Evolutionary conservation across 2,113 vertebrate species (phyloP).

Genomic region (Canis aureus): DNA sequence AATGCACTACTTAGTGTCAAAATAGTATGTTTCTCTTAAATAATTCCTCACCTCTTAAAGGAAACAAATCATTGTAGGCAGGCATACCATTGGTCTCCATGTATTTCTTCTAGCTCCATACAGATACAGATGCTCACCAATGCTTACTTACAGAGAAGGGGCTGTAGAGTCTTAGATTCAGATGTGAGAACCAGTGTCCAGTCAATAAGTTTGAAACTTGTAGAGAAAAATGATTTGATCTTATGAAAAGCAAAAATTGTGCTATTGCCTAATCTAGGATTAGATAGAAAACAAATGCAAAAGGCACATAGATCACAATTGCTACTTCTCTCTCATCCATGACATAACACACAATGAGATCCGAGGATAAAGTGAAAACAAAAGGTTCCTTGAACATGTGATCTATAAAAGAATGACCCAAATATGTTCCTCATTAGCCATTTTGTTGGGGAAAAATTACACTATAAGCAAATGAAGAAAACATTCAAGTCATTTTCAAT

Average conservation of each 20-base stretch:
- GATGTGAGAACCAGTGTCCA: neutral
- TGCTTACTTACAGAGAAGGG: neutral
- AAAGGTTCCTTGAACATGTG: neutral
- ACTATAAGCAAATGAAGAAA: neutral
- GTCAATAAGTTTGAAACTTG: neutral
- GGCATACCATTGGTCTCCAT: accelerated
- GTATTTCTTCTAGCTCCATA: neutral
- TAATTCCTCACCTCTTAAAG: neutral
- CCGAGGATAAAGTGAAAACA: neutral
- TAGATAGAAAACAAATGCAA: neutral
- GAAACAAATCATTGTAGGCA: neutral
- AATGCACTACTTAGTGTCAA: neutral
- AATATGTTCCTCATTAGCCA: accelerated
- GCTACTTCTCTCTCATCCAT: neutral
- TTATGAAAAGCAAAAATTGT: neutral
- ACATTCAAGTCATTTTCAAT: neutral
- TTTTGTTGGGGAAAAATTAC: neutral
- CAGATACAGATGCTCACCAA: neutral
- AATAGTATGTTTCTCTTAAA: neutral
- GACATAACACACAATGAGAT: neutral
- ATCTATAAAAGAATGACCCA: neutral
- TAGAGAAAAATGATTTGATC: neutral
- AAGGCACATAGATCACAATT: neutral
- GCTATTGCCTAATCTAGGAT: neutral
- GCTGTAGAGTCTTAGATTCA: neutral